Conservation (phyloP, 2,113 vertebrate genomes). For the Barbus barbus region DNA sequence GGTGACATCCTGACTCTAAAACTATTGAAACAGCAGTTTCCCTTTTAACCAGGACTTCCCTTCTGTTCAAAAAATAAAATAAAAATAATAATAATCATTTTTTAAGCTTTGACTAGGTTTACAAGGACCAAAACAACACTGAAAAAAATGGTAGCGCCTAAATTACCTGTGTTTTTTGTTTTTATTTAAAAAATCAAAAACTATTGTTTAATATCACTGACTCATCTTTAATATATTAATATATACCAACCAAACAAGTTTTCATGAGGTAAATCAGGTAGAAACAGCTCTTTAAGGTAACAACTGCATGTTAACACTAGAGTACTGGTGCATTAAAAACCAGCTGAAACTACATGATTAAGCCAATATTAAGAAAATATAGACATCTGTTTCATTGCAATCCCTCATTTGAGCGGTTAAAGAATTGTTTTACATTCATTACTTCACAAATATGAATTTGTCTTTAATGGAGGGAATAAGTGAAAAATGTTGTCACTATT, state of each 20-base stretch:
- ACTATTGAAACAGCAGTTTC: slow-evolving; percentile 77
- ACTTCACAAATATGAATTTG: not conserved
- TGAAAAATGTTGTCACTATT: not conserved
- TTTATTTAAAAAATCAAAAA: not conserved
- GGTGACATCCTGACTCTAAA: slow-evolving; percentile 78
- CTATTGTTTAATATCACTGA: not conserved
- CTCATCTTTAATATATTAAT: not conserved
- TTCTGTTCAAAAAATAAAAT: slow-evolving; percentile 23
- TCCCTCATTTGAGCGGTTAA: not conserved
- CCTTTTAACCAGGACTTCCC: slow-evolving; percentile 71
- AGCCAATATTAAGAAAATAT: not conserved
- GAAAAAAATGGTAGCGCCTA: not conserved
- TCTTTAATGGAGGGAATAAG: not conserved
- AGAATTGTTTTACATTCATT: not conserved
- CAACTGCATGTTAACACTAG: not conserved
- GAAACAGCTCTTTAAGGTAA: not conserved
- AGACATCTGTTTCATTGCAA: not conserved
- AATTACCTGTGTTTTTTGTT: not conserved
- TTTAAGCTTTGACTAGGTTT: not conserved
- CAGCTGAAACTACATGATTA: not conserved
- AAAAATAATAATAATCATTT: slow-evolving; percentile 41
- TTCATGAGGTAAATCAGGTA: not conserved
- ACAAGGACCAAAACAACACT: not conserved
- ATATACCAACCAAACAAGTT: not conserved
- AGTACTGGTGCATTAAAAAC: not conserved